Evolutionary conservation across 2,888 invertebrate species (phyloP).

Genomic region (Lissonota sp.): DNA sequence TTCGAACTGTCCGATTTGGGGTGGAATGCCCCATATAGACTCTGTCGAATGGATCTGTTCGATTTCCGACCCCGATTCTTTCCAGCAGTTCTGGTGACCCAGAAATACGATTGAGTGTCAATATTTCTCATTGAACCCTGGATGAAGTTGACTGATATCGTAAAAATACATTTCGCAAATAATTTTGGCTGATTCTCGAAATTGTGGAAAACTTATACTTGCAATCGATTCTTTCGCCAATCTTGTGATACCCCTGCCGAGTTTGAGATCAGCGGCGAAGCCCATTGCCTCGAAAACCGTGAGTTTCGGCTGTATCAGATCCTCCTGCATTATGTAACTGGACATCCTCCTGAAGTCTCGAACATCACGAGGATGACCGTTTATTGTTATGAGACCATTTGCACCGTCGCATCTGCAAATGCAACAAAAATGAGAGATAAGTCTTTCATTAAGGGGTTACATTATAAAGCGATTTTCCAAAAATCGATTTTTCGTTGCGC

Average conservation of each 20-base stretch:
- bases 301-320: constrained; percentile 93
- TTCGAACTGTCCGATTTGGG: no score
- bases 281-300: constrained; percentile 95
- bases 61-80: no score
- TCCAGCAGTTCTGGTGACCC: not conserved
- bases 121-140: no score
- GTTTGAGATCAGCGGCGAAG: constrained; percentile 95
- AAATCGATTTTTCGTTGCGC: no score
- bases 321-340: constrained; percentile 98
- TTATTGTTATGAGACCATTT: constrained; percentile 91
- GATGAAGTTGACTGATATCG: no score
- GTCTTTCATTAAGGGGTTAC: not conserved
- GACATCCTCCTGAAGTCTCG: constrained; percentile 94
- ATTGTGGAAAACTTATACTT: constrained; percentile 79
- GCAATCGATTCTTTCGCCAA: constrained; percentile 90
- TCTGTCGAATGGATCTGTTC: no score
- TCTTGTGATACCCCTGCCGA: constrained; percentile 87
- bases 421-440: not conserved
- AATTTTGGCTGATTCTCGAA: not conserved
- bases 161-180: not conserved
- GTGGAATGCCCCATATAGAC: no score
- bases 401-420: constrained; percentile 87
- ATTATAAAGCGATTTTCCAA: no score
- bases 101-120: no score
- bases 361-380: constrained; percentile 91